phyloP scores from a whole-genome alignment of 2,888 invertebrate genomes.

The Idaea dimidiata region DNA sequence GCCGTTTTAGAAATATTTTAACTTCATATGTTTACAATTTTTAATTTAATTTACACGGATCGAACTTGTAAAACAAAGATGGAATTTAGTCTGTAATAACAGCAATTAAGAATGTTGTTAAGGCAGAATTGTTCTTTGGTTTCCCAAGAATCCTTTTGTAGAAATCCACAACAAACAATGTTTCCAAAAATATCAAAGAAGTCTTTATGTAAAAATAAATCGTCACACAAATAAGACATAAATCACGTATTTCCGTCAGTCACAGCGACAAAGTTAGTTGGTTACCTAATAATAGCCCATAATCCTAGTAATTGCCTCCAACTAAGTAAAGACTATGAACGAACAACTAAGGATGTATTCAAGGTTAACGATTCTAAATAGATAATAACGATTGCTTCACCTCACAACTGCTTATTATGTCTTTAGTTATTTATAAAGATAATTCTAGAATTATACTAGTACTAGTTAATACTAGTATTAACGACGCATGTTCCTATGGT shows the following conservation, averaged over 20 bases:
- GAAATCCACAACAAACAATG: too few species aligned
- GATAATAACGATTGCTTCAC: neutral
- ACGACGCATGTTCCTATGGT: neutral
- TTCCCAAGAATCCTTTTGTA: too few species aligned
- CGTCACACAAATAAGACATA: neutral
- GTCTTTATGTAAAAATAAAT: neutral
- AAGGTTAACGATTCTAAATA: constrained; percentile 10
- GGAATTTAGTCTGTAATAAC: too few species aligned
- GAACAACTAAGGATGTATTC: neutral
- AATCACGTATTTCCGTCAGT: neutral
- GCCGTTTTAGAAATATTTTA: too few species aligned
- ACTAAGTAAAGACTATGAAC: neutral
- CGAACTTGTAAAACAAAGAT: too few species aligned
- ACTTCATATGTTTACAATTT: too few species aligned
- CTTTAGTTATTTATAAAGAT: neutral
- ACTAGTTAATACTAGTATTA: too few species aligned
- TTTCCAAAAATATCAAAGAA: too few species aligned
- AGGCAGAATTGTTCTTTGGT: too few species aligned
- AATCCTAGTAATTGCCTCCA: neutral
- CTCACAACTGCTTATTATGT: neutral
- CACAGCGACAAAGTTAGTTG: neutral
- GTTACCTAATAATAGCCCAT: neutral
- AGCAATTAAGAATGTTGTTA: too few species aligned
- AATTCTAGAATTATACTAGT: too few species aligned
- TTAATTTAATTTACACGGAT: too few species aligned